A percentile compares a stretch with the other conserved stretches of the same genome.
phyloP scores from a whole-genome alignment of 1,140 invertebrate species.

The roundworm (Caenorhabditis elegans) region DNA sequence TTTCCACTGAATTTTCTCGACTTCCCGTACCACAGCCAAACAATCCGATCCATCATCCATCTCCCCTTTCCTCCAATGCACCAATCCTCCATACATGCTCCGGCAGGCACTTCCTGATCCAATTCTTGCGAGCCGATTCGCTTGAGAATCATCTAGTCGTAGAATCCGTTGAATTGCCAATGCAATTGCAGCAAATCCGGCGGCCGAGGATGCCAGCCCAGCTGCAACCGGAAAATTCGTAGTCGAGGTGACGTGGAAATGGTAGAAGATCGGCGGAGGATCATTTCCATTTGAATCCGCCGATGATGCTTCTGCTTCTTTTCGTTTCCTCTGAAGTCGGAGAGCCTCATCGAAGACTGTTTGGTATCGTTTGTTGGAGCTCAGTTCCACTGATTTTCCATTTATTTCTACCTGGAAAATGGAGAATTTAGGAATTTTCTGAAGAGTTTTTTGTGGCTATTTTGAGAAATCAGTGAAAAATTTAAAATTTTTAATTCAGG shows the following conservation, averaged over 20 bases:
- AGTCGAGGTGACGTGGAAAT: constrained; percentile 72
- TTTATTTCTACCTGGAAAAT: neutral
- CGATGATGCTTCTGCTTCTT: too few species aligned
- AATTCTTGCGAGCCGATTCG: constrained; percentile 73
- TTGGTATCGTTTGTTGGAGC: constrained; percentile 5
- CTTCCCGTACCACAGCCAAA: constrained; percentile 34
- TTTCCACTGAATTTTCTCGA: neutral
- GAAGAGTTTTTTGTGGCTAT: neutral
- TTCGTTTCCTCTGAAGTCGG: neutral
- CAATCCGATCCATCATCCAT: constrained; percentile 78
- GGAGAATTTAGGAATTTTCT: neutral
- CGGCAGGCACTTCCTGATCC: constrained; percentile 90
- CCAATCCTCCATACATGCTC: constrained; percentile 90
- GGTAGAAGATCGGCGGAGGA: neutral
- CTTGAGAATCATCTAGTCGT: constrained; percentile 49
- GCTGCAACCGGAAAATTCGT: constrained; percentile 99
- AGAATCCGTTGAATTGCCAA: constrained; percentile 55
- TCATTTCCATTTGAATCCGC: neutral
- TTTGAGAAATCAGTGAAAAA: too few species aligned
- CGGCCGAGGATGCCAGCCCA: constrained; percentile 93
- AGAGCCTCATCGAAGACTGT: neutral
- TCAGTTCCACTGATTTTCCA: neutral
- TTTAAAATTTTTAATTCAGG: too few species aligned
- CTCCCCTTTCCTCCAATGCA: constrained; percentile 81
- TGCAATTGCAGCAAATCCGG: constrained; percentile 80